Conservation (phyloP, 2,113 vertebrate species). For the Upupa epops region DNA sequence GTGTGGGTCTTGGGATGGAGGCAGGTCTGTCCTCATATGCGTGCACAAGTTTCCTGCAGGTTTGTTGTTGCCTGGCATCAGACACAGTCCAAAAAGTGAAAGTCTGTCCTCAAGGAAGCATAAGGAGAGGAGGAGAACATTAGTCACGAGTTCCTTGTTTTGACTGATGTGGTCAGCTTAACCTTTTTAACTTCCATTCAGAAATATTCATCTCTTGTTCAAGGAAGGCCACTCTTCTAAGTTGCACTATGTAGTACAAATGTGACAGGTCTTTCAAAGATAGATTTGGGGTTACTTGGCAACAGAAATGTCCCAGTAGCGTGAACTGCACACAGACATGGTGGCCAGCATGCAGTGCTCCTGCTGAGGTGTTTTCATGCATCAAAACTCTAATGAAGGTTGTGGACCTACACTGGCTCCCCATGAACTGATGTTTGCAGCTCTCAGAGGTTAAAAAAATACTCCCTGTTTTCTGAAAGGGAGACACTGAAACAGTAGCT, state of each 20-base stretch:
- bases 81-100: neutral
- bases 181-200: neutral
- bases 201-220: neutral
- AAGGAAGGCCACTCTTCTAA: neutral
- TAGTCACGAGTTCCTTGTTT: neutral
- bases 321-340: neutral
- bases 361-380: neutral
- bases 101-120: neutral
- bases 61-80: neutral
- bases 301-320: neutral
- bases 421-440: rapidly evolving
- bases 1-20: neutral
- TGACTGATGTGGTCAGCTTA: neutral
- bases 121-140: neutral
- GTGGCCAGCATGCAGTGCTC: neutral
- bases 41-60: neutral
- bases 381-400: neutral
- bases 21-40: neutral
- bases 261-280: neutral
- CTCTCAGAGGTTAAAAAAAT: neutral
- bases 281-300: neutral
- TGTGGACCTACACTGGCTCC: neutral
- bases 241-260: neutral
- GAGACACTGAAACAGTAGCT: neutral
- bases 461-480: neutral